Evolutionary conservation across 1,140 invertebrate species (phyloP).

Genomic region (Aporrectodea caliginosa): DNA sequence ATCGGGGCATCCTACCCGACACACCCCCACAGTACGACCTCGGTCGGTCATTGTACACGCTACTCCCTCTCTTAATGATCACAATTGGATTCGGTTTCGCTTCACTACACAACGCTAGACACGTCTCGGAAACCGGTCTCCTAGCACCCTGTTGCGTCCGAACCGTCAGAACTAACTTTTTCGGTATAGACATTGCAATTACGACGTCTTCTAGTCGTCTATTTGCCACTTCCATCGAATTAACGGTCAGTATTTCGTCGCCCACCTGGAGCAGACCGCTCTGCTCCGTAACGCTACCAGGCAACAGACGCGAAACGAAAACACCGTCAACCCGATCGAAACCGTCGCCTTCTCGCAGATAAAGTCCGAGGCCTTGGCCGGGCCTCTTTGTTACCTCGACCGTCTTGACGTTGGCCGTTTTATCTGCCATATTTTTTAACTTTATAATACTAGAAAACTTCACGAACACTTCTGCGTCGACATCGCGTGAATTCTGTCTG

Average conservation of each 20-base stretch:
- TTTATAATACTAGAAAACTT: too few species aligned
- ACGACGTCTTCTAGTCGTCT: conserved; percentile 98
- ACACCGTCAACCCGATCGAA: conserved; percentile 88
- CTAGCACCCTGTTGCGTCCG: conserved; percentile 51
- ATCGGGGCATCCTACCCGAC: neutral
- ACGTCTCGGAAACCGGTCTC: conserved; percentile 45
- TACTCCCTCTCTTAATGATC: neutral
- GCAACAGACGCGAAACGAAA: conserved; percentile 94
- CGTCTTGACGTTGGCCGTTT: neutral
- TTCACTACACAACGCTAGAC: conserved; percentile 61
- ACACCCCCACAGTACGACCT: neutral
- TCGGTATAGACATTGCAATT: conserved; percentile 97
- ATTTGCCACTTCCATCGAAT: conserved; percentile 91
- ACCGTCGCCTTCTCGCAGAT: conserved; percentile 69
- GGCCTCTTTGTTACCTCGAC: conserved; percentile 17
- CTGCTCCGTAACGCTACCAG: conserved; percentile 72
- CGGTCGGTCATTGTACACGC: neutral
- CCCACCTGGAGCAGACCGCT: conserved; percentile 93
- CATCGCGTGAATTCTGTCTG: too few species aligned
- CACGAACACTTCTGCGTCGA: too few species aligned
- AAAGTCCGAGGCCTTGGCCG: conserved; percentile 9
- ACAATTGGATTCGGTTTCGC: neutral
- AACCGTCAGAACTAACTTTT: conserved; percentile 86
- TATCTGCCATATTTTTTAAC: too few species aligned
- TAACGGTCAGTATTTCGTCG: conserved; percentile 97